These are phyloP conservation scores for Popillia japonica DNA, from an alignment of 1,140 invertebrate genomes.

Conservation along the genomic window DNA sequence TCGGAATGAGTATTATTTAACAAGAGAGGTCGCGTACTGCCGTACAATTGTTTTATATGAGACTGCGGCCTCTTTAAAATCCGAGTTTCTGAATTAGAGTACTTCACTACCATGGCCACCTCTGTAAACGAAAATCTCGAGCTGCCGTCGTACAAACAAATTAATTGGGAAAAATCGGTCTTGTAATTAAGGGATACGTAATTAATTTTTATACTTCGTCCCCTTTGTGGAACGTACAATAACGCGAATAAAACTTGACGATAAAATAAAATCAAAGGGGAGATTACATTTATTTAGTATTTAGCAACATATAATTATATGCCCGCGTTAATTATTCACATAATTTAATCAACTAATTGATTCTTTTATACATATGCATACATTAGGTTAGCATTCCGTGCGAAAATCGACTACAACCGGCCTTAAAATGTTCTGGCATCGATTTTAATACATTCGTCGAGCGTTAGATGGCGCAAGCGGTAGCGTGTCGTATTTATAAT, in stretches of 20 bases:
- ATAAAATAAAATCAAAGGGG: background rate
- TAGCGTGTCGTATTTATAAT: background rate
- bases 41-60: slow-evolving; percentile 13
- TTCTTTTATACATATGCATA: background rate
- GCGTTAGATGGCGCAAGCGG: background rate
- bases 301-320: too few relatives aligned
- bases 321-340: too few relatives aligned
- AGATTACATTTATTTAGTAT: background rate
- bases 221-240: slow-evolving; percentile 3
- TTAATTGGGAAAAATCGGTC: slow-evolving; percentile 12
- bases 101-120: background rate
- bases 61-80: background rate
- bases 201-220: background rate
- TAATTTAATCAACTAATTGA: background rate
- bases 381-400: background rate
- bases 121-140: background rate
- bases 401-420: background rate
- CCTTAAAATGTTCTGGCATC: background rate
- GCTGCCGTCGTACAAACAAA: slow-evolving; percentile 1
- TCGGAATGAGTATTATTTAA: slow-evolving; percentile 17
- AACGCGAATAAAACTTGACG: background rate
- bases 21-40: background rate
- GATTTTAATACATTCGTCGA: background rate
- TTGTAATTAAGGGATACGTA: slow-evolving; percentile 25
- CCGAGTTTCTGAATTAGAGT: background rate